Percentiles rank a stretch among this genome's conserved stretches.
Conservation (phyloP, 2,113 vertebrate genomes). For the Leptocoma aspasia region DNA sequence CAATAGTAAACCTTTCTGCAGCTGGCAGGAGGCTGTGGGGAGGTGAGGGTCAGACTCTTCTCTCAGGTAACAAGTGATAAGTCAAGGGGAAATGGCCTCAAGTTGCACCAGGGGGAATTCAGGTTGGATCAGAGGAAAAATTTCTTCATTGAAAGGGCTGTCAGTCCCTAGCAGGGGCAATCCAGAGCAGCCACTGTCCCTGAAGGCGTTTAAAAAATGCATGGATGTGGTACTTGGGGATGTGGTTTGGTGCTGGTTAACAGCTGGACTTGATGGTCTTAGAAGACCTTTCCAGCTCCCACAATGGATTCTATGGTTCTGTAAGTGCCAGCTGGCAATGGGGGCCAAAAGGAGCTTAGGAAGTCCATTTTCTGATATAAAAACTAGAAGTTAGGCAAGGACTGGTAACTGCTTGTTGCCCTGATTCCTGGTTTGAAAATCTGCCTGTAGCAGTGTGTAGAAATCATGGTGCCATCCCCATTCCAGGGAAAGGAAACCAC, state of each 20-base stretch:
- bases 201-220: too few species aligned
- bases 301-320: rapidly evolving
- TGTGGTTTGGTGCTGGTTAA: background rate
- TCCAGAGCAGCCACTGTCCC: background rate
- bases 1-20: rapidly evolving
- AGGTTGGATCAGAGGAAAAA: background rate
- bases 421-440: background rate
- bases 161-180: background rate
- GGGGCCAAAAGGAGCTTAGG: background rate
- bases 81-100: background rate
- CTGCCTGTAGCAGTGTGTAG: background rate
- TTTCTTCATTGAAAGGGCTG: rapidly evolving
- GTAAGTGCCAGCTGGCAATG: background rate
- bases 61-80: background rate
- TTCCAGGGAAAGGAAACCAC: background rate
- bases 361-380: background rate
- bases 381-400: background rate
- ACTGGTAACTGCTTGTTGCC: too few species aligned
- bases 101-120: background rate
- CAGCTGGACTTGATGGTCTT: background rate
- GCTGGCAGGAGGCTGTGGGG: background rate
- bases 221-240: too few species aligned
- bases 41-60: background rate
- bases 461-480: background rate
- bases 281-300: background rate